Conservation (phyloP, 1,140 invertebrate species). For the Drosophila yakuba region DNA sequence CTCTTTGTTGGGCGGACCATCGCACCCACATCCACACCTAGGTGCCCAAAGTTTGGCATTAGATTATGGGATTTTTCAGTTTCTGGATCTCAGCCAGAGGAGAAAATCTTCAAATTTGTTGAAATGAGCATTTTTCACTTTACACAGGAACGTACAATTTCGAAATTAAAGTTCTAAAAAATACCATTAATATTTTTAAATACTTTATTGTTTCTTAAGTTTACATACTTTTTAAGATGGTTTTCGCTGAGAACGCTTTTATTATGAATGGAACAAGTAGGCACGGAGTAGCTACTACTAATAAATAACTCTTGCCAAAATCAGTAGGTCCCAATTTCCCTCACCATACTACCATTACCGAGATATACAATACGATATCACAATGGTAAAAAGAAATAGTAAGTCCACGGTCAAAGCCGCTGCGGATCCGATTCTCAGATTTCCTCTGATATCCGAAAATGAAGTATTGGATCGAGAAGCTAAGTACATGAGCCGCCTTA, state of each 20-base stretch:
- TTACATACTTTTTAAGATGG: too few species aligned
- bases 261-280: background rate
- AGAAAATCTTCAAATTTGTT: conserved; percentile 20
- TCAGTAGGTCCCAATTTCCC: too few species aligned
- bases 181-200: too few species aligned
- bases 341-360: too few species aligned
- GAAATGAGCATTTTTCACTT: too few species aligned
- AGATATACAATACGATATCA: background rate
- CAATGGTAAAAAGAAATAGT: conserved; percentile 5
- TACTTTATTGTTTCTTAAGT: too few species aligned
- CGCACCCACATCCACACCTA: conserved; percentile 46
- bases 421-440: background rate
- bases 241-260: too few species aligned
- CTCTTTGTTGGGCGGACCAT: conserved; percentile 8
- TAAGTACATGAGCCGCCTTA: conserved; percentile 21
- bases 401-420: background rate
- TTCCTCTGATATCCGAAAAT: conserved; percentile 8
- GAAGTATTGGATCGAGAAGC: conserved; percentile 29
- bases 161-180: too few species aligned
- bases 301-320: too few species aligned
- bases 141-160: background rate
- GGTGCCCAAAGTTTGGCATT: conserved; percentile 42
- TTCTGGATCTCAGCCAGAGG: conserved; percentile 30
- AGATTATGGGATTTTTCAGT: conserved; percentile 38
- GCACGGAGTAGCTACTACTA: too few species aligned